Percentiles rank a stretch among this genome's conserved stretches.
Evolutionary conservation across 2,113 vertebrate species (phyloP).

Genomic region (Boulengeromyrus knoepffleri): DNA sequence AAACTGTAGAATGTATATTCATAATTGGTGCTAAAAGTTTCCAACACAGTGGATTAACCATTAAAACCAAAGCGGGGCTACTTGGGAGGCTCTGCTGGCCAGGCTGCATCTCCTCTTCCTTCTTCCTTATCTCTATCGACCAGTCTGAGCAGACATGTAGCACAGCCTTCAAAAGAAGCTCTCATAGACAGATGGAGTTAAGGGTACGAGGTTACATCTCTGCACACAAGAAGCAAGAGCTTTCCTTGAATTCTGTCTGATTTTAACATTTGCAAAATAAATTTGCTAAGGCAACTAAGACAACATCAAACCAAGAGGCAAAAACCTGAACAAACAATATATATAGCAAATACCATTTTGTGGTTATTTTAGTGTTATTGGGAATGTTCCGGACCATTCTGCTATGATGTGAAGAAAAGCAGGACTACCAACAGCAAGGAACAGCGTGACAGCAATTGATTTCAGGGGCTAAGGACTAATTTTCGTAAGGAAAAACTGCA

Average conservation of each 20-base stretch:
- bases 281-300: background rate
- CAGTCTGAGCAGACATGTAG: background rate
- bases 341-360: conserved; percentile 17
- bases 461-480: background rate
- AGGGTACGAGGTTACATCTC: background rate
- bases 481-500: background rate
- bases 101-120: background rate
- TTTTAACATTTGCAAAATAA: background rate
- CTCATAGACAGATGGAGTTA: background rate
- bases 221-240: background rate
- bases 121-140: background rate
- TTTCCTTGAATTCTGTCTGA: background rate
- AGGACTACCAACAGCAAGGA: background rate
- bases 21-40: conserved; percentile 47
- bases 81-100: background rate
- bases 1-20: conserved; percentile 34
- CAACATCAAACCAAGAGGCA: conserved; percentile 28
- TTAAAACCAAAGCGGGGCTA: background rate
- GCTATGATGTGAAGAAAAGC: background rate
- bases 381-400: background rate
- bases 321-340: conserved; percentile 34
- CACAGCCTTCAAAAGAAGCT: background rate
- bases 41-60: conserved; percentile 28
- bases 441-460: background rate
- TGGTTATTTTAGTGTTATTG: background rate